phyloP scores from a whole-genome alignment of 2,888 invertebrate genomes.

The Limnephilus auricula region DNA sequence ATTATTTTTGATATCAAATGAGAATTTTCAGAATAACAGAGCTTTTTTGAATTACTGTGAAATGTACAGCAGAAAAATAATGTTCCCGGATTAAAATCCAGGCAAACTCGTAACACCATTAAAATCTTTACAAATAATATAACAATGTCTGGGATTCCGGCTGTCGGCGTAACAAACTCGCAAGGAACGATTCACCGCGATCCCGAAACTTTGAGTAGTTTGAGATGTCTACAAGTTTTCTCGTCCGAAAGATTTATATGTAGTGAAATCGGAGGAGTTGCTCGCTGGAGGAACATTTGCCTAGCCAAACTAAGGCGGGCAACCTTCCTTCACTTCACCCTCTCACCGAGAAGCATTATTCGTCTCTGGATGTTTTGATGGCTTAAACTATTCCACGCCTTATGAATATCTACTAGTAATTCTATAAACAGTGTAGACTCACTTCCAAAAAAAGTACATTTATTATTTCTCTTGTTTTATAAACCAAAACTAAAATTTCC shows the following conservation, averaged over 20 bases:
- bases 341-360: neutral
- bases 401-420: no score
- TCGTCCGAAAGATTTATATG: constrained; percentile 61
- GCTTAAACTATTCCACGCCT: no score
- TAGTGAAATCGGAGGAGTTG: constrained; percentile 57
- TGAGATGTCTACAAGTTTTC: constrained; percentile 63
- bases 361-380: neutral
- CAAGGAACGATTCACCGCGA: constrained; percentile 57
- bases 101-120: constrained; percentile 6
- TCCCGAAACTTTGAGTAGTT: constrained; percentile 64
- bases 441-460: no score
- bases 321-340: constrained; percentile 24
- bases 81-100: constrained; percentile 23
- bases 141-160: constrained; percentile 36
- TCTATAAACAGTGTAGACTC: no score
- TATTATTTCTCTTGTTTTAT: no score
- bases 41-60: no score
- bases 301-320: constrained; percentile 17
- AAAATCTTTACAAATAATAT: constrained; percentile 31
- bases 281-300: constrained; percentile 37
- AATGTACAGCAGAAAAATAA: no score
- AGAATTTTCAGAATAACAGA: no score
- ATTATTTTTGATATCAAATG: no score
- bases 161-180: constrained; percentile 24
- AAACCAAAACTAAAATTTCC: no score